Conservation (phyloP, 35 echinoderm and acorn worm genomes). For the Diadema setosum region DNA sequence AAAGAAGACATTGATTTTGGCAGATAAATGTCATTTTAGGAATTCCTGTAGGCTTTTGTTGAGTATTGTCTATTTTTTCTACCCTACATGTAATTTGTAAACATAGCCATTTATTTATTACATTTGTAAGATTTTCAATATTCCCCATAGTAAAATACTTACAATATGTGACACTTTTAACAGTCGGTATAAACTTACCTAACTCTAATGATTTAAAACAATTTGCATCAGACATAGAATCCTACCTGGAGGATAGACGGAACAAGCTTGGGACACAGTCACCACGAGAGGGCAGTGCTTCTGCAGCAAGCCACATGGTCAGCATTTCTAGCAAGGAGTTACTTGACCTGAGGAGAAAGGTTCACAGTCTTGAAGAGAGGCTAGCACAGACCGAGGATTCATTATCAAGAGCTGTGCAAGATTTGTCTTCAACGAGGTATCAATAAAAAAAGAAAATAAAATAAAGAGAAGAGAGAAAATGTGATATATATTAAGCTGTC, state of each 20-base stretch:
- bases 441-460: too few relatives aligned
- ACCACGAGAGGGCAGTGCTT: background rate
- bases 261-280: background rate
- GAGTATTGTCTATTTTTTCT: background rate
- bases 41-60: background rate
- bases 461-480: too few relatives aligned
- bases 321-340: slow-evolving; percentile 8
- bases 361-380: slow-evolving; percentile 63
- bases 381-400: slow-evolving; percentile 62
- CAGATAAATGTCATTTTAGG: too few relatives aligned
- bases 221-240: slow-evolving; percentile 90
- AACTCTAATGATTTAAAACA: too few relatives aligned
- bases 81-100: background rate
- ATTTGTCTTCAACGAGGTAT: slow-evolving; percentile 72
- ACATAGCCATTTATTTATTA: background rate
- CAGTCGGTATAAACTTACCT: background rate
- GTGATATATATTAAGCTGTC: too few relatives aligned
- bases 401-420: slow-evolving; percentile 68
- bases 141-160: background rate
- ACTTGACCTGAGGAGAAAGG: slow-evolving; percentile 38
- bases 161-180: background rate
- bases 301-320: background rate
- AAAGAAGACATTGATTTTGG: too few relatives aligned
- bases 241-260: slow-evolving; percentile 34
- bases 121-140: background rate